These are phyloP conservation scores for Cosmorhoe ocellata DNA, from an alignment of 2,888 invertebrate species.

Conservation along the genomic window DNA sequence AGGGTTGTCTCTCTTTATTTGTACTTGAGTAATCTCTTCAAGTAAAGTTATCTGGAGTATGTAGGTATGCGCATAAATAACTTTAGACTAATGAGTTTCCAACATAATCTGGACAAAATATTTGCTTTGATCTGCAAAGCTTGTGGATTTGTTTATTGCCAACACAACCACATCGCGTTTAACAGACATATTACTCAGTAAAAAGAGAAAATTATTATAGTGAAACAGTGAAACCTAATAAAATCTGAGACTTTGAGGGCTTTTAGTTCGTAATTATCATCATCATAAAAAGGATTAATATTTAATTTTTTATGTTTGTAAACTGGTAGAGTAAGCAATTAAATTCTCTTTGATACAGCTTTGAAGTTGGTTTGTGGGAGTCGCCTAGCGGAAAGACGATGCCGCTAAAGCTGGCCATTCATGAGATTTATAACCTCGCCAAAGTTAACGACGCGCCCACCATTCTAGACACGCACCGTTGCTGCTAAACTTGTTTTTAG, in stretches of 20 bases:
- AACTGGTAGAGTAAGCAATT: constrained; percentile 61
- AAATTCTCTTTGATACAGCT: constrained; percentile 67
- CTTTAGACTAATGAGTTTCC: constrained; percentile 15
- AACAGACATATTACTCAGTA: constrained; percentile 14
- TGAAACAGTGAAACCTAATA: constrained; percentile 26
- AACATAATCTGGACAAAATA: constrained; percentile 15
- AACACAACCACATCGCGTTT: constrained; percentile 14
- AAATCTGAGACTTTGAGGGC: constrained; percentile 21
- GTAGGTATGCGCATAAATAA: too few relatives aligned
- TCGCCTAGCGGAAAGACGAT: constrained; percentile 53
- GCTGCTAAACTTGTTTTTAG: constrained; percentile 55
- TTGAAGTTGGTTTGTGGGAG: constrained; percentile 61
- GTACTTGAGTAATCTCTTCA: constrained; percentile 7
- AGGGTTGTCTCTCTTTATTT: constrained; percentile 15
- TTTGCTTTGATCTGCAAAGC: constrained; percentile 19
- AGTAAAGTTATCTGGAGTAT: constrained; percentile 21
- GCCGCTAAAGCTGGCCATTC: constrained; percentile 66
- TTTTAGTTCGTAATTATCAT: constrained; percentile 44
- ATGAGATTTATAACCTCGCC: constrained; percentile 70
- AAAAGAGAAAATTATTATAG: constrained; percentile 22
- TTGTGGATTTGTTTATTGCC: constrained; percentile 17
- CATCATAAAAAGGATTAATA: constrained; percentile 44
- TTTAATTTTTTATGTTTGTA: constrained; percentile 51
- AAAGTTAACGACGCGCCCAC: constrained; percentile 69
- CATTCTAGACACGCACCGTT: constrained; percentile 68